These are phyloP conservation scores for Scaptomyza cyrtandrae DNA, from an alignment of 2,888 invertebrate genomes.

Conservation along the genomic window DNA sequence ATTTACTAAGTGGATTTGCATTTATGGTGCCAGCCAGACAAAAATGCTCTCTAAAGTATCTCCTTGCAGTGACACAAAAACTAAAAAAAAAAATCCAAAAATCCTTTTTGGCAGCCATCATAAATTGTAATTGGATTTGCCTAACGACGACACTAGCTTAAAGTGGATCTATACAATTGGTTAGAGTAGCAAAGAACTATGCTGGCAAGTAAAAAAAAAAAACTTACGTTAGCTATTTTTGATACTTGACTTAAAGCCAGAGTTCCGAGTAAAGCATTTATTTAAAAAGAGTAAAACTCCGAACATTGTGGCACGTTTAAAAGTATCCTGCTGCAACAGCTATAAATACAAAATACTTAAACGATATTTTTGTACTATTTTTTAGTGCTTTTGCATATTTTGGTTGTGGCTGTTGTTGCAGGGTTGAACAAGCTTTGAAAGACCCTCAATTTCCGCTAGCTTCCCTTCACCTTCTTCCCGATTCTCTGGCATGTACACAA, in stretches of 20 bases:
- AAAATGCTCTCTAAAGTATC: background rate
- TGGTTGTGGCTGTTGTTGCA: background rate
- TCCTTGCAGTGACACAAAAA: no score
- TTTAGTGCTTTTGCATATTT: slow-evolving; percentile 48
- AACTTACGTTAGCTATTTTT: background rate
- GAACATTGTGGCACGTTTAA: slow-evolving; percentile 14
- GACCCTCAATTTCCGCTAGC: slow-evolving; percentile 11
- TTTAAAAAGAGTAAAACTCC: background rate
- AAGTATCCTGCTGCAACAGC: slow-evolving; percentile 37
- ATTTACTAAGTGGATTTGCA: slow-evolving; percentile 54
- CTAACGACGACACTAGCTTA: background rate
- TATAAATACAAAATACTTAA: slow-evolving; percentile 58
- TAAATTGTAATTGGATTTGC: slow-evolving; percentile 1
- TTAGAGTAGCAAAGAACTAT: background rate
- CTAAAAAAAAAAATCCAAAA: background rate
- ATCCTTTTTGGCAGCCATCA: background rate
- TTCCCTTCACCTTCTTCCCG: background rate
- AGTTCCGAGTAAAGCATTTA: background rate
- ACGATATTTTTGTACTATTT: slow-evolving; percentile 35
- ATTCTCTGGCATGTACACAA: slow-evolving; percentile 61
- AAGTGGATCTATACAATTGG: background rate
- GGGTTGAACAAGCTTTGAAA: slow-evolving; percentile 26
- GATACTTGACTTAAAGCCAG: background rate
- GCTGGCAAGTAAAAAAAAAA: no score
- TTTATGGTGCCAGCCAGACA: slow-evolving; percentile 9